Evolutionary conservation across 2,797 vertebrate species (phyloP), one percentile per base, ranked within the genome.

Genomic region (Poecile montanus): DNA sequence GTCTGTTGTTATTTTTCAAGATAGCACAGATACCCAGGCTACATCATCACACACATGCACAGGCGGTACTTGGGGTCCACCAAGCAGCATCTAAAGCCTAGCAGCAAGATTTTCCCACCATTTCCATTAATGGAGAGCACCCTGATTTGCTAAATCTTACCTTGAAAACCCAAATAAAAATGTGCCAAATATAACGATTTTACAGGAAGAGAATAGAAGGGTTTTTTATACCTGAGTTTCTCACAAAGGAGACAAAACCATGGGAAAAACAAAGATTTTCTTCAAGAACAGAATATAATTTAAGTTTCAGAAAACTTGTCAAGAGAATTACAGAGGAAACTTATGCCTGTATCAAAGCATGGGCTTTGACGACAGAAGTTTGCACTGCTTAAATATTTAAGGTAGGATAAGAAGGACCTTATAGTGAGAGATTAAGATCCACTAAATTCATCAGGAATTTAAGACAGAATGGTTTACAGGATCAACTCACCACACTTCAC

Each of bases 1-100:
- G 4, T 25, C 54, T 50, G 13, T 23, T 57, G 42, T 4, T 76
- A 2, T 40, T 88, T 85, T 67, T 60, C 32, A 30, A n/a, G 36
- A 17, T 9, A 73, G 7, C 21, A 38, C 0, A 2, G 5, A 34
- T 16, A 58, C 11, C 40, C 21, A 25, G 1, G 0, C 15, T 53
- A 32, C 11, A 10, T 22, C 42, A 20, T 26, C 53, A 56, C 1
- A 1, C 18, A 25, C 2, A 4, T 44, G 19, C 15, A 79, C 34
- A 51, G 19, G 19, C 5, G 51, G 14, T 10, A 10, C 16, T 27
- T 7, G 3, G 16, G 7, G 8, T 7, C 6, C 30, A 19, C 7
- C 71, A 53, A 60, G 71, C 4, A 17, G 2, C 14, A 85, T 9
- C 7, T 65, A n/a, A 45, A 57, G 11, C n/a, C 32, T 45, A 67